phyloP scores from a whole-genome alignment of 2,113 vertebrate genomes.

The Budorcas taxicolor region DNA sequence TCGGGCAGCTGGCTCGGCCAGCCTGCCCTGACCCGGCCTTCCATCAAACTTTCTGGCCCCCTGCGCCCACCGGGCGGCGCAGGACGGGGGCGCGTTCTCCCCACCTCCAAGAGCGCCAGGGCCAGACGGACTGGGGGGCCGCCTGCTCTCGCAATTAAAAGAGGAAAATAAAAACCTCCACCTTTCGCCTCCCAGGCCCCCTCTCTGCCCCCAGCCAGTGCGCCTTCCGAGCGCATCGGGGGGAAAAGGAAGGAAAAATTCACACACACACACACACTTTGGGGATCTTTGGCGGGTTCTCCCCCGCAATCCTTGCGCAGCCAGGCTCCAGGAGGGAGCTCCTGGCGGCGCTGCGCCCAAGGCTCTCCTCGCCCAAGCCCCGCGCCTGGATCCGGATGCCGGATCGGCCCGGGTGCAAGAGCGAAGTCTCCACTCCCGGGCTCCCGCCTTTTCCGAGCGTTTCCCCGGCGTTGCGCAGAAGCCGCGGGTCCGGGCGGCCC shows the following conservation, averaged over 20 bases:
- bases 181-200: conserved; percentile 57
- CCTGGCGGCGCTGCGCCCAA: neutral
- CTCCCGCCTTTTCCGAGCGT: conserved; percentile 8
- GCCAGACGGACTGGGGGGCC: neutral
- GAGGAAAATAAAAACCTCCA: conserved; percentile 54
- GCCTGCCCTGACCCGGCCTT: conserved; percentile 54
- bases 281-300: neutral
- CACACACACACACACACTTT: neutral
- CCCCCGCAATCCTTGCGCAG: neutral
- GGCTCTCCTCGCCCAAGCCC: neutral
- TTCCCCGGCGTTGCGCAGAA: neutral
- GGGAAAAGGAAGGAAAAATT: neutral
- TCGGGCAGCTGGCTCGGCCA: conserved; percentile 26
- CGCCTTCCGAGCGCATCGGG: neutral
- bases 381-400: neutral
- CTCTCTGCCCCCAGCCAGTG: conserved; percentile 5
- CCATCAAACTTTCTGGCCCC: conserved; percentile 70
- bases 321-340: neutral
- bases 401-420: neutral
- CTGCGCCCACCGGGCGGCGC: neutral
- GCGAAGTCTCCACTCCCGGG: neutral
- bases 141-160: neutral
- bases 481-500: neutral
- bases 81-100: neutral
- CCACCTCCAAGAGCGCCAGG: neutral